Base-by-base conservation (phyloP, 64 coral and sea anemone species). In the Platygyra sinensis region DNA sequence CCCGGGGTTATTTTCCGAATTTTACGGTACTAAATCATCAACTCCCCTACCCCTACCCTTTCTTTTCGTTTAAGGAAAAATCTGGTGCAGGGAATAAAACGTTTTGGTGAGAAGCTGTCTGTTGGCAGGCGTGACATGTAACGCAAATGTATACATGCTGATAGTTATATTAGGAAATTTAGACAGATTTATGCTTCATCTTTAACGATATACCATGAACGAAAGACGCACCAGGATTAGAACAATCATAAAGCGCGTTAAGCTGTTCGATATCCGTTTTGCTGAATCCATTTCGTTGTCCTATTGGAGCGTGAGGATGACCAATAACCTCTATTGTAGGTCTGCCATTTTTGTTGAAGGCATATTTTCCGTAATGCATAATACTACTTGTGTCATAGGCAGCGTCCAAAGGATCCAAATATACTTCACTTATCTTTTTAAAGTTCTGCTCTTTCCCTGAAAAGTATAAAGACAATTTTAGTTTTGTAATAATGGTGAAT, bases 231-330 rank as follows among this genome's bases (percentile, higher is more conserved):
- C 30, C 72, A 30, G 52, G 25, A 87, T 75, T 87, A 36, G 86
- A 87, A 16, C 86, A 88, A 17, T 88, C 86, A 24, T 88, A 88
- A 1, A 88, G 73, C 30, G 31, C 50, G 24, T 64, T 88, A 19
- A 88, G 30, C 38, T 88, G 86, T 17, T 75, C 55, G 77, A 76
- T n/a, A n/a, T n/a, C n/a, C n/a, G n/a, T n/a, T n/a, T n/a, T n/a
- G n/a, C n/a, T n/a, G n/a, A n/a, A n/a, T n/a, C 20, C 75, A 60
- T 20, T 17, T 10, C 72, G 73, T 8, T 62, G 25, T 76, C 86
- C 86, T 61, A 88, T 52, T 2, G 20, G 6, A 61, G 57, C 8
- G 13, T 30, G 24, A 17, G 86, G 86, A 61, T 88, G 19, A 62
- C 67, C 69, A 22, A 88, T 88, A 24, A 88, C 72, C 54, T 88